Evolutionary conservation across 2,888 invertebrate species (phyloP).

Genomic region (Thymelicus acteon): DNA sequence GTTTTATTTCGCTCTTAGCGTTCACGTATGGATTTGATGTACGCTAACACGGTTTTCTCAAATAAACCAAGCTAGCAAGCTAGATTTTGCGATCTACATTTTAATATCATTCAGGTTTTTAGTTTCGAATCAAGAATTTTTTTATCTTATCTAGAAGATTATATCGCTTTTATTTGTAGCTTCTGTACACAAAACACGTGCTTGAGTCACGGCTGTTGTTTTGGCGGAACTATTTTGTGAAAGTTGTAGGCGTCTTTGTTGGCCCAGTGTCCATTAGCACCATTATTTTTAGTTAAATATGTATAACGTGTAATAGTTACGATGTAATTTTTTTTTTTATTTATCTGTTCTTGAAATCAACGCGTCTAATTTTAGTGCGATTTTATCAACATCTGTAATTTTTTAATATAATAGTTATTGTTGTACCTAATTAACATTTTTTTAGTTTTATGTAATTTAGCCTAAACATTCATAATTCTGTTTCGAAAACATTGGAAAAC

Average conservation of each 20-base stretch:
- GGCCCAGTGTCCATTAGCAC: slow-evolving; percentile 19
- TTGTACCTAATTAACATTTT: too few relatives aligned
- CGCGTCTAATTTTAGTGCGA: too few relatives aligned
- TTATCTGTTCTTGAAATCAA: too few relatives aligned
- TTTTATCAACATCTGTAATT: too few relatives aligned
- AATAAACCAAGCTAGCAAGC: background rate
- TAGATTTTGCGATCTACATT: background rate
- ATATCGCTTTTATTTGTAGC: slow-evolving; percentile 14
- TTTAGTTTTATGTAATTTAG: too few relatives aligned
- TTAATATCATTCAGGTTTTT: background rate
- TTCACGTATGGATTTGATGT: background rate
- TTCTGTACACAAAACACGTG: slow-evolving; percentile 19
- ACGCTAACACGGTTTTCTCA: slow-evolving; percentile 10
- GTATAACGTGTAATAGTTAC: background rate
- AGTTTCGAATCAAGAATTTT: background rate
- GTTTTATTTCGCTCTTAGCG: background rate
- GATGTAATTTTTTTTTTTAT: too few relatives aligned
- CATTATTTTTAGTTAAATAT: slow-evolving; percentile 24
- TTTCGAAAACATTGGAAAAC: too few relatives aligned
- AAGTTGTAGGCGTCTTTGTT: slow-evolving; percentile 30
- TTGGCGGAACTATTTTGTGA: slow-evolving; percentile 31
- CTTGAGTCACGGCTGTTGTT: slow-evolving; percentile 29
- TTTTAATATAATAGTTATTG: too few relatives aligned
- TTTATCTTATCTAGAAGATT: background rate
- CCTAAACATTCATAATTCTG: too few relatives aligned